Conservation (phyloP, 2,113 vertebrate genomes). For the Trogon surrucura region DNA sequence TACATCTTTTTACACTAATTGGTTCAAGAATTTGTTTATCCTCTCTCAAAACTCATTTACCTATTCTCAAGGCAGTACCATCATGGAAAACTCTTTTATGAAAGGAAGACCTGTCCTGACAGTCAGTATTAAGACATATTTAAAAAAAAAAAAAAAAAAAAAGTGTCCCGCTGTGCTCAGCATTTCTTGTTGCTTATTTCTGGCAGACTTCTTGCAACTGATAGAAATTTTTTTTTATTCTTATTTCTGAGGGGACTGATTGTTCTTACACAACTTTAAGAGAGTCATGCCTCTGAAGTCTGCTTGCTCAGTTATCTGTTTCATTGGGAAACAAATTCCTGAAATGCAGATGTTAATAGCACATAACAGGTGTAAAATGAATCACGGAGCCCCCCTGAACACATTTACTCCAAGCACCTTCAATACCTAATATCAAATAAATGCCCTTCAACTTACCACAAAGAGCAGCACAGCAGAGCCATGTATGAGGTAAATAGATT, state of each 20-base stretch:
- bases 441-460: accelerated
- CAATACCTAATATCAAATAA: not conserved
- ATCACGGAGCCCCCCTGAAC: not conserved
- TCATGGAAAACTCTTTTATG: not conserved
- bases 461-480: not conserved
- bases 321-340: not conserved
- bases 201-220: not conserved
- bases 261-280: not conserved
- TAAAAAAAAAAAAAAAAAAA: not conserved
- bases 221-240: not conserved
- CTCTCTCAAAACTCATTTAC: too few relatives aligned
- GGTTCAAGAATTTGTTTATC: too few relatives aligned
- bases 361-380: not conserved
- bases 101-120: not conserved
- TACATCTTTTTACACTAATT: too few relatives aligned
- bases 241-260: not conserved
- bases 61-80: too few relatives aligned
- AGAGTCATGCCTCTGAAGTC: not conserved
- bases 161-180: not conserved
- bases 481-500: not conserved
- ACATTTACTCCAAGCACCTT: not conserved
- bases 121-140: not conserved
- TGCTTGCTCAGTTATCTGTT: not conserved
- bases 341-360: not conserved
- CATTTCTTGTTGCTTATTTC: not conserved